Evolutionary conservation across 2,797 vertebrate genomes (phyloP), one percentile per base, ranked within the genome.

Genomic region (Xenopus petersii): DNA sequence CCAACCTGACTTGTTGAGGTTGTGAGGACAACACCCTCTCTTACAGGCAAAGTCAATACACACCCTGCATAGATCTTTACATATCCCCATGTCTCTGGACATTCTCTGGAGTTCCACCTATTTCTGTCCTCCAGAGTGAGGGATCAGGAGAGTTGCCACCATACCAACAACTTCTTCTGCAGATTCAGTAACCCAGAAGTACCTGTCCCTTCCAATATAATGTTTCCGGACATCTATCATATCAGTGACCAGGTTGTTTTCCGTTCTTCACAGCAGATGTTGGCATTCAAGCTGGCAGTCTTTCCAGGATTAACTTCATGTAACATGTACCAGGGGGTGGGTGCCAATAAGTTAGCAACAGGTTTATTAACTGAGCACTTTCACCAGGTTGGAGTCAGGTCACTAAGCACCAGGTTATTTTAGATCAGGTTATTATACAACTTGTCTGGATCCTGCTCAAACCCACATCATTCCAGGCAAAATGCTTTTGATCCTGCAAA

Each of bases 101-200:
- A 95, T 76, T 48, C 93, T 82, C 78, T 91, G 94, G 71, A 95
- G 79, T 85, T 93, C 90, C 86, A 95, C 61, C 4, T 79, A 77
- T 1, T 62, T 79, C 60, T 86, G 91, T 0, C 51, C 87, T 0
- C 75, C 65, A 0, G 5, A 60, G 0, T 9, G 67, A 17, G 79
- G 56, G 0, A 81, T 59, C 0, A 83, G 88, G 0, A 87, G 81
- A 56, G 91, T 92, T 0, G 79, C 88, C 65, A 93, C 91, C 0
- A 79, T 90, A 48, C 86, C 94, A 9, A 94, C 89, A 79, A 94
- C 86, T 3, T 66, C 77, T 0, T 89, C 93, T 0, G 91, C 88
- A 0, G 42, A 83, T 51, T 94, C 93, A 0, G 88, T 93, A 81
- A 95, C 93, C 93, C 93, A 95, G 72, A 94, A 88, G 0, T 89